Percentiles rank a stretch among this genome's conserved stretches.
Conservation (phyloP, 1,140 invertebrate species). For the Camponotus pennsylvanicus region DNA sequence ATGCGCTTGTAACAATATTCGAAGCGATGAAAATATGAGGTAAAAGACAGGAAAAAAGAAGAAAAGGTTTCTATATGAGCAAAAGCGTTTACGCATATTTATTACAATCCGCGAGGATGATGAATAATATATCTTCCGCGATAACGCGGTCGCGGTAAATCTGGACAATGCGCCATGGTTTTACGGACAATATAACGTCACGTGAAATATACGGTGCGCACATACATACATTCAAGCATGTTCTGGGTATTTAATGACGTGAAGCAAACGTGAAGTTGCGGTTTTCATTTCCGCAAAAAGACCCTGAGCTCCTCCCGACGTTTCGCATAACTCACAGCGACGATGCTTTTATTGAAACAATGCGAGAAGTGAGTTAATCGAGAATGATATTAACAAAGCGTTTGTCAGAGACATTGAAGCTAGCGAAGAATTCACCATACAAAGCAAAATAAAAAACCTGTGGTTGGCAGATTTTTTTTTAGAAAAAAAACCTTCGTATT, state of each 20-base stretch:
- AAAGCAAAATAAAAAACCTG: neutral
- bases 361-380: constrained; percentile 9
- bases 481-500: constrained; percentile 26
- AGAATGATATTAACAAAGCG: constrained; percentile 26
- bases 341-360: constrained; percentile 41
- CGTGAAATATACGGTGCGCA: constrained; percentile 11
- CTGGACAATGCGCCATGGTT: constrained; percentile 11
- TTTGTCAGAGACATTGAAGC: neutral
- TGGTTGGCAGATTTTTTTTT: neutral
- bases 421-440: neutral
- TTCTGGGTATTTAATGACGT: constrained; percentile 60
- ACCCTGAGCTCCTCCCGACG: constrained; percentile 10
- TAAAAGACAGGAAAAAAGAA: neutral
- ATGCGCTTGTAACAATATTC: neutral
- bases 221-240: no score
- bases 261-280: constrained; percentile 55
- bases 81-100: neutral
- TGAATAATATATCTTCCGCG: constrained; percentile 30
- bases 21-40: neutral
- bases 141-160: constrained; percentile 21
- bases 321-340: constrained; percentile 26
- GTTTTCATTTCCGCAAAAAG: constrained; percentile 75
- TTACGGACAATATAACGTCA: constrained; percentile 25
- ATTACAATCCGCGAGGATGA: neutral
- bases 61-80: no score